Evolutionary conservation across 2,113 vertebrate genomes (phyloP).

Genomic region (Platichthys stellatus): DNA sequence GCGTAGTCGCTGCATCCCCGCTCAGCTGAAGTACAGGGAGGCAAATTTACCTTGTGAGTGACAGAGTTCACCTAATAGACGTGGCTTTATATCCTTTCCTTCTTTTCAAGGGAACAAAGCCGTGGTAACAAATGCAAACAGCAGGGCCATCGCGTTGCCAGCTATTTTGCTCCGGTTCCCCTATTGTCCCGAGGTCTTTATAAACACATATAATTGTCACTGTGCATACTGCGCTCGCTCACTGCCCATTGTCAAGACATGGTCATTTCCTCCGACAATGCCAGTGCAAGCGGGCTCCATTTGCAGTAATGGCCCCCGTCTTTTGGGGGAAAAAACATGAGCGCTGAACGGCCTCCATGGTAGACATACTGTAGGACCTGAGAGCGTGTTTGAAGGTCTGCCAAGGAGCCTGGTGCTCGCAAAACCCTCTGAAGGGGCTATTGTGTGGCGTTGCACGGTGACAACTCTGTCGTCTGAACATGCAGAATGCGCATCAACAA

Average conservation of each 20-base stretch:
- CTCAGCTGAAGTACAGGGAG: constrained; percentile 71
- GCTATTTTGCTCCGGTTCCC: constrained; percentile 64
- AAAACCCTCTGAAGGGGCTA: constrained; percentile 29
- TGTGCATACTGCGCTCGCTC: constrained; percentile 52
- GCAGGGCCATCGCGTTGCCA: constrained; percentile 54
- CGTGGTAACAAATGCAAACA: constrained; percentile 72
- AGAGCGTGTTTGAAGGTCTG: constrained; percentile 67
- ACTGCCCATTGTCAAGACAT: constrained; percentile 68
- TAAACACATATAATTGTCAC: constrained; percentile 72
- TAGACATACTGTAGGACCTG: constrained; percentile 65
- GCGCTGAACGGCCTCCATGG: constrained; percentile 56
- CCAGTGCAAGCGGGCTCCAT: constrained; percentile 67
- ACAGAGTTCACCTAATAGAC: constrained; percentile 80
- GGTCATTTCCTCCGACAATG: constrained; percentile 73
- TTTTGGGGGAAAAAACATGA: constrained; percentile 56
- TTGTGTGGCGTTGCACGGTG: constrained; percentile 27
- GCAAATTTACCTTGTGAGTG: constrained; percentile 72
- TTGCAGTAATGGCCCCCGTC: constrained; percentile 66
- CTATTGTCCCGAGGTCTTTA: constrained; percentile 75
- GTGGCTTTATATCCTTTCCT: constrained; percentile 72
- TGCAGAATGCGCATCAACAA: not conserved
- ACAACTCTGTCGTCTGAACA: constrained; percentile 23
- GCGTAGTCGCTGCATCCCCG: constrained; percentile 71
- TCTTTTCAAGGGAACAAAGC: constrained; percentile 76
- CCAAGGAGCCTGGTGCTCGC: constrained; percentile 46